A percentile compares a stretch with the other conserved stretches of the same genome.
Evolutionary conservation across 2,797 vertebrate species (phyloP).

Genomic region (Pseudocheirus occidentalis): DNA sequence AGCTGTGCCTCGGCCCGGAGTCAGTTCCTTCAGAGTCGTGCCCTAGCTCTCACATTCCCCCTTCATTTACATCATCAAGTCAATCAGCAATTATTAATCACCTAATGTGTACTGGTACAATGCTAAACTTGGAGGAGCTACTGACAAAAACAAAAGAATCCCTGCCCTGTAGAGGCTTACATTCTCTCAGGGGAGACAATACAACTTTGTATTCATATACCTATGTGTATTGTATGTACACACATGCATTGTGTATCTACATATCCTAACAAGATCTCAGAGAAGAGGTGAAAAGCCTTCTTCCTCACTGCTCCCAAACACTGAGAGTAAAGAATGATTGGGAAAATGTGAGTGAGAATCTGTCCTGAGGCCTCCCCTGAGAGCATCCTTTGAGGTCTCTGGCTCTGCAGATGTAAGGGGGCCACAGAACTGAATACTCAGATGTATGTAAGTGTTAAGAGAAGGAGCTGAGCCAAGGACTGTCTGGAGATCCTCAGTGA

Average conservation of each 20-base stretch:
- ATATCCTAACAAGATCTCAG: slow-evolving; percentile 89
- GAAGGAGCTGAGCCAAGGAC: not conserved
- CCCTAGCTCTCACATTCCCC: not conserved
- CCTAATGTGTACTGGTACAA: not conserved
- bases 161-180: not conserved
- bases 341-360: not conserved
- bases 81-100: not conserved
- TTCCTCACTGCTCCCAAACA: slow-evolving; percentile 95
- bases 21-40: not conserved
- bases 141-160: not conserved
- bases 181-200: not conserved
- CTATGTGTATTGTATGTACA: not conserved
- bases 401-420: not conserved
- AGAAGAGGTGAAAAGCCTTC: slow-evolving; percentile 96
- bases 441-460: not conserved
- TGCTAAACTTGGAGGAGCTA: not conserved
- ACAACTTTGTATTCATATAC: not conserved
- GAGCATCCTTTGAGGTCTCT: not conserved
- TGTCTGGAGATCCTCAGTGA: not conserved
- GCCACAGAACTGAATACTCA: not conserved
- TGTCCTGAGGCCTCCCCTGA: not conserved
- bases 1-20: accelerated
- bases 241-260: not conserved
- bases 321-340: slow-evolving; percentile 87
- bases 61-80: not conserved